Conservation (phyloP, 2,113 vertebrate genomes). For the Gopherus evgoodei region DNA sequence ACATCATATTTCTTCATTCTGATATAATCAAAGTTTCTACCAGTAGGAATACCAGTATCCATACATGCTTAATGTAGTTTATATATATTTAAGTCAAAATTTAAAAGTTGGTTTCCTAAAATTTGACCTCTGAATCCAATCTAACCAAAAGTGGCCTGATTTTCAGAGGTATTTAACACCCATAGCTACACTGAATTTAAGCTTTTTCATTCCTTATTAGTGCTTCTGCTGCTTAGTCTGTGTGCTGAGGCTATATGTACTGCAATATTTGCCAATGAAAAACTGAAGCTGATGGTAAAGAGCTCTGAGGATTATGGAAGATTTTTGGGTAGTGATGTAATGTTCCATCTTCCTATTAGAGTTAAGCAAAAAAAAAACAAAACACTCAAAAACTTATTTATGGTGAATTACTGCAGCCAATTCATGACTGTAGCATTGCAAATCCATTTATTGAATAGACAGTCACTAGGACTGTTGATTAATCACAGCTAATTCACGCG, state of each 20-base stretch:
- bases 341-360: neutral
- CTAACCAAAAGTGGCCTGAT: neutral
- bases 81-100: neutral
- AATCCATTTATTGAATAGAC: neutral
- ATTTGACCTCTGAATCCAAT: neutral
- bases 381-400: neutral
- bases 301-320: accelerated
- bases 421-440: neutral
- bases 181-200: neutral
- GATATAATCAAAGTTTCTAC: neutral
- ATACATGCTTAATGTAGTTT: neutral
- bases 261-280: neutral
- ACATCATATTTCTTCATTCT: constrained; percentile 3
- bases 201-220: neutral
- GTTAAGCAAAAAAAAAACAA: neutral
- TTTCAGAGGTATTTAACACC: neutral
- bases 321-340: neutral
- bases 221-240: neutral
- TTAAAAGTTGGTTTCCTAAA: neutral
- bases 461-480: too few species aligned
- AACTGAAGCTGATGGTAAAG: neutral
- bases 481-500: too few species aligned
- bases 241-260: accelerated
- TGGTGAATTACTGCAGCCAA: neutral
- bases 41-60: neutral